Evolutionary conservation across 1,140 invertebrate genomes (phyloP), one percentile per base, ranked within the genome.

Genomic region (Paramacrobiotus metropolitanus): DNA sequence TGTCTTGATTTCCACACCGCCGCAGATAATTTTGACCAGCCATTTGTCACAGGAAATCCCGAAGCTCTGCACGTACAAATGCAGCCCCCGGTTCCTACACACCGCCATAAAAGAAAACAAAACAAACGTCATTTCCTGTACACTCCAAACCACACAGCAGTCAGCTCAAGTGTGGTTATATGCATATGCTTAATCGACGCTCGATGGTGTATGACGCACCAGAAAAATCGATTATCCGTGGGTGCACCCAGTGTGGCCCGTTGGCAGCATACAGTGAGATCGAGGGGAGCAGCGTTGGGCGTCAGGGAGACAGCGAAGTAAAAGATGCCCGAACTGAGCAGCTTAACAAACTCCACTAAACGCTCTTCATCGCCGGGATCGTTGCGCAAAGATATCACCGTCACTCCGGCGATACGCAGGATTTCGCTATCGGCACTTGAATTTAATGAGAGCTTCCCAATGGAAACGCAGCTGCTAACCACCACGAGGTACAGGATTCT

Each of bases 151-250:
- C n/a, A n/a, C n/a, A 61, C 44, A 15, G 15, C 21, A n/a, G 21
- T 62, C 62, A 31, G 18, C 15, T 21, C 59, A 62, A 28, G n/a
- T n/a, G n/a, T n/a, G n/a, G n/a, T n/a, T n/a, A n/a, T n/a, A n/a
- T n/a, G n/a, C n/a, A n/a, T n/a, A n/a, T n/a, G n/a, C n/a, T n/a
- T n/a, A n/a, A n/a, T n/a, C n/a, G n/a, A n/a, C n/a, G n/a, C n/a
- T n/a, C n/a, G n/a, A n/a, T n/a, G n/a, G n/a, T n/a, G 63, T 29
- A 40, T 24, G 34, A 63, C 68, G 69, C 70, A 85, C 84, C 90
- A 95, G 70, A 96, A 95, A 71, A 95, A 96, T 72, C 90, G 80
- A 68, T 93, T 91, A 73, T 96, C 92, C 3, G 88, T 90, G 44
- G 76, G 77, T 48, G 73, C 77, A 1, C 84, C 85, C 69, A 83